phyloP scores from a whole-genome alignment of 2,888 invertebrate genomes.

The Megamerina dolium region DNA sequence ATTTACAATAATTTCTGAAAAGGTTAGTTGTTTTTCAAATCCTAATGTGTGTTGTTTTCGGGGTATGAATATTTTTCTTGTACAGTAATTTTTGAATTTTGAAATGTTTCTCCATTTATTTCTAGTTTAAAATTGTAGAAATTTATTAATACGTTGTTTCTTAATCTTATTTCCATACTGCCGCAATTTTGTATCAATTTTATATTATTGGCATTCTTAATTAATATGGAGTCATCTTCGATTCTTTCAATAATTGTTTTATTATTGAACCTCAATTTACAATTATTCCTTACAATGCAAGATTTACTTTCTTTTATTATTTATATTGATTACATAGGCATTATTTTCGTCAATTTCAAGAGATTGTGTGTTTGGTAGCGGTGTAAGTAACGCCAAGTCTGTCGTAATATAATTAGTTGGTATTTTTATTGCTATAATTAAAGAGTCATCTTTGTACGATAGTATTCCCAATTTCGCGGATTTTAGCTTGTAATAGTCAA shows the following conservation, averaged over 20 bases:
- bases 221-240: constrained; percentile 1
- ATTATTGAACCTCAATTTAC: constrained; percentile 3
- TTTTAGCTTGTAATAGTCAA: constrained; percentile 13
- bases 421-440: constrained; percentile 9
- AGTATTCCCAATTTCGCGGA: constrained; percentile 4
- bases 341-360: constrained; percentile 4
- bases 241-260: neutral
- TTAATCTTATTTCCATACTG: neutral
- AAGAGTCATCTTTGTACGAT: constrained; percentile 2
- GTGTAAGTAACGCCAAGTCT: constrained; percentile 5
- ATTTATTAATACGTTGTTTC: too few species aligned
- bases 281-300: neutral
- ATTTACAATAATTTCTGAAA: neutral
- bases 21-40: constrained; percentile 1
- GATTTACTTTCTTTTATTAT: constrained; percentile 4
- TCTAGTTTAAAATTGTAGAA: too few species aligned
- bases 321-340: constrained; percentile 1
- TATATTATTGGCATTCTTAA: constrained; percentile 5
- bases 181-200: constrained; percentile 5
- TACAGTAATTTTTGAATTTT: neutral
- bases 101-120: neutral
- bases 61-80: neutral
- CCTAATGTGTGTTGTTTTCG: neutral
- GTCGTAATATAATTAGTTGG: constrained; percentile 6
- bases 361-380: constrained; percentile 3